Conservation (phyloP, 2,888 invertebrate genomes). For the Pristionchus fissidentatus region DNA sequence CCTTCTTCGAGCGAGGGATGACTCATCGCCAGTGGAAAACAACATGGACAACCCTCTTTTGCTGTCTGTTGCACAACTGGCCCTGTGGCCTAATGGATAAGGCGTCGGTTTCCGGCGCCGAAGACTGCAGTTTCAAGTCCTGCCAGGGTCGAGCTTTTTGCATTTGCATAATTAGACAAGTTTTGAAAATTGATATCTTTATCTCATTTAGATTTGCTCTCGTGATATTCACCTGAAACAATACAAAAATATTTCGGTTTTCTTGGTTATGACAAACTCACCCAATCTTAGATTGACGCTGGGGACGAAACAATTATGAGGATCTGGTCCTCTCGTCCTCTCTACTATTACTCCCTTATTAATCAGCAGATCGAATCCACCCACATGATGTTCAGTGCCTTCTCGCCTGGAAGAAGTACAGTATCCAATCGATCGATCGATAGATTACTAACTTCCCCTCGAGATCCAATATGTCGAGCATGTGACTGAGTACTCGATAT, state of each 20-base stretch:
- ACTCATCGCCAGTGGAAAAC: neutral
- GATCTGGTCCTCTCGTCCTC: conserved; percentile 56
- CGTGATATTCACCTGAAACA: conserved; percentile 37
- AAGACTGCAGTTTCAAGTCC: conserved; percentile 22
- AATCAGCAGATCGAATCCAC: conserved; percentile 81
- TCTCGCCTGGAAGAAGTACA: conserved; percentile 76
- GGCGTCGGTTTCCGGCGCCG: conserved; percentile 29
- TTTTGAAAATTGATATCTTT: neutral
- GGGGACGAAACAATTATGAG: conserved; percentile 54
- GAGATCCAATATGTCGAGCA: conserved; percentile 80
- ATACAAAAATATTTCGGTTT: neutral
- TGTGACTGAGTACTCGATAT: conserved; percentile 80
- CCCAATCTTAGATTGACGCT: conserved; percentile 63
- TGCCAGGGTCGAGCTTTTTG: neutral
- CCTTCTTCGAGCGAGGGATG: too few relatives aligned
- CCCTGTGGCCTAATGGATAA: conserved; percentile 31
- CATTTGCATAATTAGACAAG: neutral
- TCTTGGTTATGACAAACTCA: neutral
- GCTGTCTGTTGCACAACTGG: neutral
- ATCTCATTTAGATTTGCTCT: conserved; percentile 12
- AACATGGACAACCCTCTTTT: neutral
- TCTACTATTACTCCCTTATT: conserved; percentile 76
- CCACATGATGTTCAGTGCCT: conserved; percentile 80
- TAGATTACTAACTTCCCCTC: conserved; percentile 76
- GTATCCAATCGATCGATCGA: neutral